A percentile compares a stretch with the other conserved stretches of the same genome.
phyloP scores from a whole-genome alignment of 2,113 vertebrate species.

The Labeo rohita region DNA sequence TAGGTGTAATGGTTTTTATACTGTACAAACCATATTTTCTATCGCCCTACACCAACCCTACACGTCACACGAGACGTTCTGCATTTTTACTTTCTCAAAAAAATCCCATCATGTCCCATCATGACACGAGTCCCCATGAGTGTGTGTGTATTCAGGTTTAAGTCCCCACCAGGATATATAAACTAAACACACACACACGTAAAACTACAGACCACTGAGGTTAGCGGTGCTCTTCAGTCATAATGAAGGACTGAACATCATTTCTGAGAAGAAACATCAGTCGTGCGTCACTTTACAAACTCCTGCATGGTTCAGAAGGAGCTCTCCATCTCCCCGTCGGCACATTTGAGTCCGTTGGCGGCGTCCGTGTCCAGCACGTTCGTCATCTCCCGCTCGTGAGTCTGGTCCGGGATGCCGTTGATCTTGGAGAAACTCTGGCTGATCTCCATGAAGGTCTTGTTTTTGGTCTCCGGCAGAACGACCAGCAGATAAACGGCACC shows the following conservation, averaged over 20 bases:
- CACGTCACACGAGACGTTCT: no score
- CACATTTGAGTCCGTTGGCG: conserved; percentile 47
- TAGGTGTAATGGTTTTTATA: no score
- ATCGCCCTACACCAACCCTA: no score
- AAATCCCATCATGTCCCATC: no score
- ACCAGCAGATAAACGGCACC: conserved; percentile 83
- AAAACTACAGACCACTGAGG: background rate
- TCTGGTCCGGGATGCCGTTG: conserved; percentile 74
- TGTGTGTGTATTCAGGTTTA: no score
- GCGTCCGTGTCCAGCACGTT: conserved; percentile 61
- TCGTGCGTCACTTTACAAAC: background rate
- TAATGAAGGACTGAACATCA: background rate
- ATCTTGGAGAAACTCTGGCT: conserved; percentile 87
- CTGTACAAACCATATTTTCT: no score
- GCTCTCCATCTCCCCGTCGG: conserved; percentile 65
- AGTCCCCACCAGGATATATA: no score
- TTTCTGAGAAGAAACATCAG: background rate
- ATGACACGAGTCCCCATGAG: no score
- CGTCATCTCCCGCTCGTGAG: conserved; percentile 72
- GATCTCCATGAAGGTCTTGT: conserved; percentile 90
- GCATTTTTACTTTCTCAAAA: no score
- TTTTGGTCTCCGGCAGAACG: conserved; percentile 94
- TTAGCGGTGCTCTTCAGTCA: background rate
- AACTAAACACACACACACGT: no score
- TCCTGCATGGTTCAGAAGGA: conserved; percentile 56